A percentile compares a stretch with the other conserved stretches of the same genome.
phyloP scores from a whole-genome alignment of 2,888 invertebrate genomes.

The Leptopilina syphax region DNA sequence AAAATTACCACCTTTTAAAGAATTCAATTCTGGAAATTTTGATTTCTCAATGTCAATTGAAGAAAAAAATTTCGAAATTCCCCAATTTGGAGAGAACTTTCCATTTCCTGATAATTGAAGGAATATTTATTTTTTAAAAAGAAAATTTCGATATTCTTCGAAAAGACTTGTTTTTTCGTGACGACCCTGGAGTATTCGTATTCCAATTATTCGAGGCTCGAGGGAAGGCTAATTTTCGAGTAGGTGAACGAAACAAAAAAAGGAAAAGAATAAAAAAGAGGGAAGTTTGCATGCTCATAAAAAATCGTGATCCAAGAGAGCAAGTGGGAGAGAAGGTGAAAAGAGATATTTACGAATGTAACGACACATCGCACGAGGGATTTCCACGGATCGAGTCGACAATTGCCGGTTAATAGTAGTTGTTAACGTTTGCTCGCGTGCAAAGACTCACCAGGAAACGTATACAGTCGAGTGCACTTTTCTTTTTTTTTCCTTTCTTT shows the following conservation, averaged over 20 bases:
- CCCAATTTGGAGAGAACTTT: no score
- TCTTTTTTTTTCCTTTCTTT: not conserved
- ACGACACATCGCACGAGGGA: constrained; percentile 58
- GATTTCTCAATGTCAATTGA: no score
- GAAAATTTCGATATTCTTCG: no score
- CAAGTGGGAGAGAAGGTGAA: not conserved
- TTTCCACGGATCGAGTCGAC: constrained; percentile 49
- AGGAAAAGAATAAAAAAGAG: not conserved
- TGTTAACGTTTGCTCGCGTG: constrained; percentile 38
- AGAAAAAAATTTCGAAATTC: no score
- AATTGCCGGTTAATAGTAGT: constrained; percentile 40
- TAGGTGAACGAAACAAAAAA: no score
- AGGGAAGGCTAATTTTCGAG: constrained; percentile 13
- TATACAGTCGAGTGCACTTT: constrained; percentile 8
- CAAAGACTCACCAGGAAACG: constrained; percentile 35
- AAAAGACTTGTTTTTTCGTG: no score
- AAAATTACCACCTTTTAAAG: no score
- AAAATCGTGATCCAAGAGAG: constrained; percentile 24
- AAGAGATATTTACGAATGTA: constrained; percentile 52
- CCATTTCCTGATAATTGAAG: no score
- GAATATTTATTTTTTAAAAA: no score
- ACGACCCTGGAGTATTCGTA: not conserved
- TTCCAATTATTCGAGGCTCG: not conserved
- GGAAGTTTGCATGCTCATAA: constrained; percentile 26
- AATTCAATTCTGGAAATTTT: no score